Base-by-base conservation (phyloP, 2,888 invertebrate genomes). In the Cephus spinipes region DNA sequence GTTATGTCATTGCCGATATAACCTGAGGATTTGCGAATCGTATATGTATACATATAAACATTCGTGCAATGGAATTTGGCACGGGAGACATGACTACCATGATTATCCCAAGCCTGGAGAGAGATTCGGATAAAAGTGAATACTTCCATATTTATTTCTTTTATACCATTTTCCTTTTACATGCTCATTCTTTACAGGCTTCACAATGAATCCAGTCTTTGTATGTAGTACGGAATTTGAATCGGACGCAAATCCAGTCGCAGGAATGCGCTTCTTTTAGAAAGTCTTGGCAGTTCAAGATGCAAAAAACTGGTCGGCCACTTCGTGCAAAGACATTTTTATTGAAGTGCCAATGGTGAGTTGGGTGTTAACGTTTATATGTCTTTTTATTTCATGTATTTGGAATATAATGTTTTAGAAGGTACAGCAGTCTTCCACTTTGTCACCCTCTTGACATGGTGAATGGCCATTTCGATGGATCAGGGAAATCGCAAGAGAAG, bases 1-100 rank as follows among this genome's bases (percentile, higher is more conserved):
- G 75, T 80, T 80, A 76, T 76, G 79, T 80, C 80, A 79, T 77
- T 55, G 9, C 55, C 55, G 9, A 23, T 55, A 23, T 55, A 55
- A 23, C 55, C 23, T 23, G 55, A 55, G 9, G 23, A 55, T 55
- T 55, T 55, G 23, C 55, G 23, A 55, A 23, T 55, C 23, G 55
- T 55, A 23, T 55, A 55, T 31, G 31, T 31, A 31, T 31, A 31
- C 31, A 31, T 23, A 55, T 9, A 55, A 55, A 55, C 55, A 55
- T 55, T 55, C 55, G 9, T 23, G 55, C 23, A 23, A 23, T 23
- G 23, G 55, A 6, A 1, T 55, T 23, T 23, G 55, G 9, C 23
- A 23, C 23, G 9, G 4, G 55, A 55, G 9, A 23, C 23, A 55
- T 23, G 23, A 1, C 6, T 15, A 6, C 55, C 23, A 55, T 23